A percentile compares a stretch with the other conserved stretches of the same genome.
Conservation (phyloP, 1,140 invertebrate species). For the Drosophila repletoides region DNA sequence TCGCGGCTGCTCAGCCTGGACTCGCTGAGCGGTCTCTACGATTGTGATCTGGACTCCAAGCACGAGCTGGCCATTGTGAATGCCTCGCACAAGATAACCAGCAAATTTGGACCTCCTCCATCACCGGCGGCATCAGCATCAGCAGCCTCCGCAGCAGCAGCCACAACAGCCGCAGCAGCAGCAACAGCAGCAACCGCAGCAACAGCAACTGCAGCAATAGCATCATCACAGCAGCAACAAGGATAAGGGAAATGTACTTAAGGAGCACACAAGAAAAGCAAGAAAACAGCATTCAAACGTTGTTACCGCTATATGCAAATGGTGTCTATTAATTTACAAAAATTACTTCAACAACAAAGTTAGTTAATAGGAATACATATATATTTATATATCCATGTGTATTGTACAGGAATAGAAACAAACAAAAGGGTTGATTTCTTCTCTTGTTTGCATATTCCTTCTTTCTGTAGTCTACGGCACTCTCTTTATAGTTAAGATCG, state of each 20-base stretch:
- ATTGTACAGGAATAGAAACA: slow-evolving; percentile 21
- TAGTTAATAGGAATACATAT: slow-evolving; percentile 42
- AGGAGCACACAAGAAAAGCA: slow-evolving; percentile 18
- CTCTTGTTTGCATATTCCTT: slow-evolving; percentile 23
- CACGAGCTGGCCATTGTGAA: slow-evolving; percentile 82
- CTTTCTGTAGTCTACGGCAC: slow-evolving; percentile 30
- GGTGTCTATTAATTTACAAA: slow-evolving; percentile 66
- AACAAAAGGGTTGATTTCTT: slow-evolving; percentile 7
- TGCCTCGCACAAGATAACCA: slow-evolving; percentile 82
- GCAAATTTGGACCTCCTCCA: slow-evolving; percentile 78
- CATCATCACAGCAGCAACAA: slow-evolving; percentile 31
- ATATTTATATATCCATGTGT: not conserved
- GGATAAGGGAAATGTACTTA: slow-evolving; percentile 50
- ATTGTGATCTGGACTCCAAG: slow-evolving; percentile 84
- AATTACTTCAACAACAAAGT: slow-evolving; percentile 30
- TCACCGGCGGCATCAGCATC: slow-evolving; percentile 55
- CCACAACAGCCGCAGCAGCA: slow-evolving; percentile 25
- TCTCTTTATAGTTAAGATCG: slow-evolving; percentile 28
- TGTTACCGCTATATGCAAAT: slow-evolving; percentile 60
- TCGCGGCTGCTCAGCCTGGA: slow-evolving; percentile 90
- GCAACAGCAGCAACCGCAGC: slow-evolving; percentile 14
- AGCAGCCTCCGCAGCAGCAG: slow-evolving; percentile 19
- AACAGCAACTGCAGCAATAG: slow-evolving; percentile 2
- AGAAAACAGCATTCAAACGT: slow-evolving; percentile 34
- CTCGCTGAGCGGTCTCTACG: slow-evolving; percentile 91